Evolutionary conservation across 2,113 vertebrate species (phyloP).

Genomic region (Percina caprodes): DNA sequence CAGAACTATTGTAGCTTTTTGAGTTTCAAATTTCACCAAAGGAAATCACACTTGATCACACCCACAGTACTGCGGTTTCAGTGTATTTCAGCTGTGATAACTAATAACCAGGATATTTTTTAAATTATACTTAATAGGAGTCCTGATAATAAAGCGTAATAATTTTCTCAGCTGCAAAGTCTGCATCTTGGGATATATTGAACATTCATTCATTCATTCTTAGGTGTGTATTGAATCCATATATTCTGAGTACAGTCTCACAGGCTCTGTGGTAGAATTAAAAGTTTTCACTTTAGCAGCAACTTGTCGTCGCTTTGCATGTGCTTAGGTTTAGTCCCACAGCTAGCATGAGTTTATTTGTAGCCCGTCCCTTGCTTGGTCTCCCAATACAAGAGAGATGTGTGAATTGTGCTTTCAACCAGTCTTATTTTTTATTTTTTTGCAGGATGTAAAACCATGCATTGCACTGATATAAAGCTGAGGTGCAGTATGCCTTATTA

Average conservation of each 20-base stretch:
- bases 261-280: constrained; percentile 42
- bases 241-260: constrained; percentile 28
- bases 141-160: constrained; percentile 30
- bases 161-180: constrained; percentile 8
- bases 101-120: constrained; percentile 20
- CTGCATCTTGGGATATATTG: constrained; percentile 30
- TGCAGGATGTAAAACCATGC: neutral
- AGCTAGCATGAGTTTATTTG: constrained; percentile 56
- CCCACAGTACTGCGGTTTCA: neutral
- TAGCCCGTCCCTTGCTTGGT: constrained; percentile 24
- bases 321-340: constrained; percentile 52
- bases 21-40: neutral
- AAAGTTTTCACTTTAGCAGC: constrained; percentile 54
- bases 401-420: constrained; percentile 48
- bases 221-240: constrained; percentile 55
- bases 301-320: constrained; percentile 63
- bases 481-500: constrained; percentile 26
- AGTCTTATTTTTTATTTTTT: constrained; percentile 14
- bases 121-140: neutral
- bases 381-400: constrained; percentile 24
- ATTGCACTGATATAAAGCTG: constrained; percentile 9
- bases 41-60: constrained; percentile 24
- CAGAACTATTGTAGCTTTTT: neutral
- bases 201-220: no score
- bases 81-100: neutral